phyloP scores from a whole-genome alignment of 1,140 invertebrate species.

The Drosophila nikananu region DNA sequence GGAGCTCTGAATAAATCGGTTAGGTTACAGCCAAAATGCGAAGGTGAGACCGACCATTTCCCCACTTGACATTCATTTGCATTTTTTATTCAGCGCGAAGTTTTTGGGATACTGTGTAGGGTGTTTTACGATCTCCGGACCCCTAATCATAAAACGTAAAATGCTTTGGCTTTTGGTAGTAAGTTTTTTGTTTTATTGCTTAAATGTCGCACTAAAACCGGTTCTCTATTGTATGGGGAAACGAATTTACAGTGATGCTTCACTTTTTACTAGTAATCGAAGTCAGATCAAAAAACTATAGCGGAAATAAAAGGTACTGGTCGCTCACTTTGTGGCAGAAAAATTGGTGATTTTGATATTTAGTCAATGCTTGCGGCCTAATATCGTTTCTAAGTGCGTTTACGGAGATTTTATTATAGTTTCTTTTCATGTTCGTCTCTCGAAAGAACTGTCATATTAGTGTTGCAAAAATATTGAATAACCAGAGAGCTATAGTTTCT shows the following conservation, averaged over 20 bases:
- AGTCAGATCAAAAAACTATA: not conserved
- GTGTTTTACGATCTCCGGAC: constrained; percentile 8
- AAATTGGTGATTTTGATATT: too few relatives aligned
- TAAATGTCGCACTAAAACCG: not conserved
- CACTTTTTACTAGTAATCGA: not conserved
- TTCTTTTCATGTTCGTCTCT: too few relatives aligned
- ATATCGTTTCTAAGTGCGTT: too few relatives aligned
- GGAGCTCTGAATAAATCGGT: constrained; percentile 17
- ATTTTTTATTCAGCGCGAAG: constrained; percentile 18
- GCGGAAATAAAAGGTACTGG: too few relatives aligned
- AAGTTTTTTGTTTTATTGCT: constrained; percentile 17
- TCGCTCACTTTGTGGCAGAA: too few relatives aligned
- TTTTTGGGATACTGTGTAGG: constrained; percentile 5
- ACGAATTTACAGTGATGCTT: not conserved
- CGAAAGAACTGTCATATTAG: too few relatives aligned
- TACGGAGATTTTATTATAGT: too few relatives aligned
- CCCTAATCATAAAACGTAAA: not conserved
- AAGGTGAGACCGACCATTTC: constrained; percentile 24
- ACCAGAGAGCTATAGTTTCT: too few relatives aligned
- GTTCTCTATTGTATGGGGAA: too few relatives aligned
- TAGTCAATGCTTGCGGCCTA: too few relatives aligned
- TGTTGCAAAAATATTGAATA: too few relatives aligned
- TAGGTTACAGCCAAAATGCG: not conserved
- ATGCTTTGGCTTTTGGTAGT: not conserved
- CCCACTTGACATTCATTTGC: constrained; percentile 41